Evolutionary conservation across 2,113 vertebrate species (phyloP).

Genomic region (Nothoprocta pentlandii): DNA sequence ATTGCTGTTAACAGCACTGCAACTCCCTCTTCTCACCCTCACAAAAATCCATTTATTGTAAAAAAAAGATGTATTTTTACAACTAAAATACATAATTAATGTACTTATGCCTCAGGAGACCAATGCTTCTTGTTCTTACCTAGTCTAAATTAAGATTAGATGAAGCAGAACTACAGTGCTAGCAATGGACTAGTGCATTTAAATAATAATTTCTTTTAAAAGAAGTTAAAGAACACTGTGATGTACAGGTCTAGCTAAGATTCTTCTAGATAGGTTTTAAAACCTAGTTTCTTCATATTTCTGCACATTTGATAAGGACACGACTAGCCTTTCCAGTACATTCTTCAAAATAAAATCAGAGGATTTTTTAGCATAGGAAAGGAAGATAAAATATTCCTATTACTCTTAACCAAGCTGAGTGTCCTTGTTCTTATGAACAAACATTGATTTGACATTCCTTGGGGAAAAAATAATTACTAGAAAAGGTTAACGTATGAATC

Average conservation of each 20-base stretch:
- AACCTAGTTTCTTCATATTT: background rate
- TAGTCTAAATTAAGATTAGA: background rate
- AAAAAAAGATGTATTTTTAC: background rate
- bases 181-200: background rate
- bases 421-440: background rate
- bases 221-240: background rate
- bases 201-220: background rate
- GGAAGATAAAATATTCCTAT: background rate
- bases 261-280: background rate
- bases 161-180: background rate
- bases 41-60: background rate
- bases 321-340: background rate
- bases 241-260: background rate
- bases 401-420: background rate
- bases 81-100: background rate
- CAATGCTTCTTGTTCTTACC: background rate
- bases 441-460: slow-evolving; percentile 31
- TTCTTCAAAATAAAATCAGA: background rate
- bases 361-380: background rate
- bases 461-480: slow-evolving; percentile 22
- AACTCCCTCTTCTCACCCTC: background rate
- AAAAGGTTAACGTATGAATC: slow-evolving; percentile 43
- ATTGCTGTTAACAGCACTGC: background rate
- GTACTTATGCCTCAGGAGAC: background rate
- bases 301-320: background rate